Base-by-base conservation (phyloP, 1,140 invertebrate species). In the Megalopta genalis region DNA sequence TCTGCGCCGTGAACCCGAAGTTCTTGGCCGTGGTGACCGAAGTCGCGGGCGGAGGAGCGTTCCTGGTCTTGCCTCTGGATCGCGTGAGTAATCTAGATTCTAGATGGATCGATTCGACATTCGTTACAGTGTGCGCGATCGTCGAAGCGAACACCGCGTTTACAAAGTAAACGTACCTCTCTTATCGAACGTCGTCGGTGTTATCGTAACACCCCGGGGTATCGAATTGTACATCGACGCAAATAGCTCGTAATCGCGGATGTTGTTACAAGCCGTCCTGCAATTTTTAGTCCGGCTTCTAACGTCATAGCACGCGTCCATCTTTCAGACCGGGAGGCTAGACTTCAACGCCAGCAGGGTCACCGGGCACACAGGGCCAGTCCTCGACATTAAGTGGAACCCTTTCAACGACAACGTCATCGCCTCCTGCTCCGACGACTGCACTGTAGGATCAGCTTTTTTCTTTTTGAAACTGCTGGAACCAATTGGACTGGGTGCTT, bases 351-450 rank as follows among this genome's bases (percentile, higher is more conserved):
- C 95, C 8, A 96, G 95, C 86, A 94, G 95, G 87, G 96, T 97
- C 62, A 96, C 96, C 23, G 97, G 97, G 49, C 97, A 98, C 92
- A 94, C 95, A 67, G 97, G 97, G 59, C 96, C 96, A 7, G 96
- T 98, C 76, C 92, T 97, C 77, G 97, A 98, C 91, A 96, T 98
- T 80, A 97, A 97, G 92, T 98, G 96, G 96, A 97, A 97, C 92
- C 97, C 97, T 64, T 98, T 98, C 93, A 98, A 98, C 90, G 98
- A 99, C 93, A 98, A 99, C 92, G 95, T 99, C 84, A 99, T 99
- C 87, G 98, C 98, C 32, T 98, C 97, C 23, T 97, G 96, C 90
- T 98, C 97, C 54, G 98, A 99, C 92, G 98, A 99, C 91, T 97
- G 96, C 90, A 97, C 97, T 77, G 96, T 97, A 94, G 95, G 94